phyloP scores from a whole-genome alignment of 2,888 invertebrate species.

The Troides oblongomaculatus region DNA sequence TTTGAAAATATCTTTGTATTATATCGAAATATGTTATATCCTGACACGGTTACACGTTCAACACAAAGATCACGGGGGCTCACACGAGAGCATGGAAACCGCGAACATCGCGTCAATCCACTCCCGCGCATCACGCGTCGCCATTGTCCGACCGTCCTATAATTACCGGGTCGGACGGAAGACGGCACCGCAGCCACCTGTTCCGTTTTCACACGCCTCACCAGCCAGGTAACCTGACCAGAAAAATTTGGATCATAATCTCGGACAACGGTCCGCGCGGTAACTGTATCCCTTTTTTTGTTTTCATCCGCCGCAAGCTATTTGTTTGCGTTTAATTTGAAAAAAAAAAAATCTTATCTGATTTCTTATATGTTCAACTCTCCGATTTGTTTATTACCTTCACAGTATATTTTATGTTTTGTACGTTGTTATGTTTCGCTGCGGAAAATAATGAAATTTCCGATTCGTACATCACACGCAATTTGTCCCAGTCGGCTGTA shows the following conservation, averaged over 20 bases:
- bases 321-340: conserved; percentile 8
- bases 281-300: conserved; percentile 70
- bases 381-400: conserved; percentile 3
- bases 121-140: conserved; percentile 65
- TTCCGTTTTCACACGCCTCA: conserved; percentile 75
- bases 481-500: conserved; percentile 60
- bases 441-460: conserved; percentile 27
- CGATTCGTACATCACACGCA: conserved; percentile 51
- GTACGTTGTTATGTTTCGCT: not conserved
- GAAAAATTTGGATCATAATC: conserved; percentile 47
- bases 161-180: conserved; percentile 66
- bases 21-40: not conserved
- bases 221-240: conserved; percentile 62
- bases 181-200: conserved; percentile 66
- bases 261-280: conserved; percentile 52
- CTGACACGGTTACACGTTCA: conserved; percentile 1
- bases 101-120: conserved; percentile 44
- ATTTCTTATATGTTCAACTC: conserved; percentile 20
- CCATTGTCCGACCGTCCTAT: conserved; percentile 61
- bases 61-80: not conserved
- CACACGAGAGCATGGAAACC: conserved; percentile 41
- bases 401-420: not conserved
- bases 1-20: not conserved
- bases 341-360: conserved; percentile 21
- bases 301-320: conserved; percentile 43